phyloP scores from a whole-genome alignment of 2,888 invertebrate genomes.

The Blastobasis lacticolella region DNA sequence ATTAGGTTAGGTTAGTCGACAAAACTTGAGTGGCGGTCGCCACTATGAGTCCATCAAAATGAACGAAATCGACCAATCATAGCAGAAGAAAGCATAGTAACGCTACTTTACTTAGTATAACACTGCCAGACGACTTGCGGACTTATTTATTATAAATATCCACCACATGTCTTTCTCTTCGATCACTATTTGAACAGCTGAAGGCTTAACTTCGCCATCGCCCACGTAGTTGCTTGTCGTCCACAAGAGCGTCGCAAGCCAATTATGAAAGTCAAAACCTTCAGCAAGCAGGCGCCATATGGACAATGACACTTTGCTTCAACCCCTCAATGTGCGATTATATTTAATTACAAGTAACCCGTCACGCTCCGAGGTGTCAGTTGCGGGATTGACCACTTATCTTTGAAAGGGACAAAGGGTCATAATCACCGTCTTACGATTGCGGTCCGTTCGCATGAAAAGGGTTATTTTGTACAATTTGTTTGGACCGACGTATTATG shows the following conservation, averaged over 20 bases:
- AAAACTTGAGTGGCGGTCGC: too few relatives aligned
- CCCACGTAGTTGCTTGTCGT: too few relatives aligned
- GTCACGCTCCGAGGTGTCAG: slow-evolving; percentile 67
- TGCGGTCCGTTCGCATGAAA: slow-evolving; percentile 35
- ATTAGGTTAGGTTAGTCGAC: too few relatives aligned
- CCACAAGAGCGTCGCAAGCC: not conserved
- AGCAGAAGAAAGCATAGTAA: too few relatives aligned
- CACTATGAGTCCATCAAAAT: too few relatives aligned
- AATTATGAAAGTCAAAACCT: slow-evolving; percentile 22
- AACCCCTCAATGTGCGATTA: slow-evolving; percentile 53
- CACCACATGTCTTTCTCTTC: too few relatives aligned
- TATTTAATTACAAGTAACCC: slow-evolving; percentile 49
- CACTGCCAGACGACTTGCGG: too few relatives aligned
- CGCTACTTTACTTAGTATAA: too few relatives aligned
- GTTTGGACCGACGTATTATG: slow-evolving; percentile 25
- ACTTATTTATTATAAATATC: too few relatives aligned
- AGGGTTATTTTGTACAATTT: slow-evolving; percentile 42
- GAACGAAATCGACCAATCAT: too few relatives aligned
- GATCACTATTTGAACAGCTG: too few relatives aligned
- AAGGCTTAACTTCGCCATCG: too few relatives aligned
- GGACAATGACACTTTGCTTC: slow-evolving; percentile 53
- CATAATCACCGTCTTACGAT: slow-evolving; percentile 30
- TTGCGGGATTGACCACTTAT: slow-evolving; percentile 65
- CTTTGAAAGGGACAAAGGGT: slow-evolving; percentile 31
- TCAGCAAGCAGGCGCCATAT: slow-evolving; percentile 44